Conservation (phyloP, 2,888 invertebrate genomes). For the Pardosa pseudoannulata region DNA sequence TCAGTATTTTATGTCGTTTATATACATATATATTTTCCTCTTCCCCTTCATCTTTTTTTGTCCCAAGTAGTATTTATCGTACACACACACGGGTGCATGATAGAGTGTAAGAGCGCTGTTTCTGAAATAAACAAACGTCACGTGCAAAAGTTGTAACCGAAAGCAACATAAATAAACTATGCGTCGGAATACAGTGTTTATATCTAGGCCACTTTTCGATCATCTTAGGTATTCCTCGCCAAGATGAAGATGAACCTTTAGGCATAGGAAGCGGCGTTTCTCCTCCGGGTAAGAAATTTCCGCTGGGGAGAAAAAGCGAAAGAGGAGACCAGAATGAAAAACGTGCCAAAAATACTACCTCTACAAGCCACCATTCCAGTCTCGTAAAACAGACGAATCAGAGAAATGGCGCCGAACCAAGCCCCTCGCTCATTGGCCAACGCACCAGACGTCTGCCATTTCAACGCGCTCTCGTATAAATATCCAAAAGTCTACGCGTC, state of each 20-base stretch:
- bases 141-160: no score
- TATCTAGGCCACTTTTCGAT: not conserved
- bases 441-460: conserved; percentile 62
- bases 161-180: not conserved
- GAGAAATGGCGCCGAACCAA: conserved; percentile 61
- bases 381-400: conserved; percentile 64
- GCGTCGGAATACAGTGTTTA: not conserved
- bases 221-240: conserved; percentile 3
- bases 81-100: no score
- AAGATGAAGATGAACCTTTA: conserved; percentile 20
- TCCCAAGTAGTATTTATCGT: no score
- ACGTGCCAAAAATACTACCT: conserved; percentile 66
- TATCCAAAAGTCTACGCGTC: conserved; percentile 39
- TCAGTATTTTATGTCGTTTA: no score
- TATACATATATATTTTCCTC: no score
- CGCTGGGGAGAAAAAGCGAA: conserved; percentile 31
- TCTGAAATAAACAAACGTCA: no score
- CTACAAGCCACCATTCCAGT: conserved; percentile 67
- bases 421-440: conserved; percentile 36
- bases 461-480: conserved; percentile 60
- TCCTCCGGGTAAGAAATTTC: conserved; percentile 32
- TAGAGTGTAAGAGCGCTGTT: no score
- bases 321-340: conserved; percentile 44
- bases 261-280: not conserved
- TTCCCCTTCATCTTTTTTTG: no score